phyloP scores from a whole-genome alignment of 2,113 vertebrate species.

The Hiodon alosoides region DNA sequence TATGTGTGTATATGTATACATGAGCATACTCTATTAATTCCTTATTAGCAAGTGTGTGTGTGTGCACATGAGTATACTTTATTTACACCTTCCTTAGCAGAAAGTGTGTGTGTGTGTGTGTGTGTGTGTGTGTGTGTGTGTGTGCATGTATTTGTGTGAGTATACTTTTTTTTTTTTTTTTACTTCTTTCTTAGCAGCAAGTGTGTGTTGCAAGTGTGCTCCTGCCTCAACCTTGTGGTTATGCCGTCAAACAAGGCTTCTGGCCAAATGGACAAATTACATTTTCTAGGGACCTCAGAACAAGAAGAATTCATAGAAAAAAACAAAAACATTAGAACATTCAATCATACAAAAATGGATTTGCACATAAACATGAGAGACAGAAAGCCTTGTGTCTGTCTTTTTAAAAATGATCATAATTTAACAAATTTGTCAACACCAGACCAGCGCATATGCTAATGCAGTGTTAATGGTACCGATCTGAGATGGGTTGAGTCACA shows the following conservation, averaged over 20 bases:
- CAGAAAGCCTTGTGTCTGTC: background rate
- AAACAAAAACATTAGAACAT: background rate
- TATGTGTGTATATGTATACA: background rate
- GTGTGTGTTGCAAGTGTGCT: background rate
- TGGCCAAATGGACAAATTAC: background rate
- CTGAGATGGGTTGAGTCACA: background rate
- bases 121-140: constrained; percentile 6
- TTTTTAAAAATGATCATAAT: background rate
- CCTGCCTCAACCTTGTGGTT: background rate
- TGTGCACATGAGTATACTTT: too few relatives aligned
- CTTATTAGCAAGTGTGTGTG: too few relatives aligned
- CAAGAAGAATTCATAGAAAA: background rate
- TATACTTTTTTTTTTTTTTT: background rate
- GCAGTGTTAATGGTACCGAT: background rate
- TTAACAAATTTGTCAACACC: background rate
- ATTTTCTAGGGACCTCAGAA: background rate
- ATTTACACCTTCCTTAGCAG: too few relatives aligned
- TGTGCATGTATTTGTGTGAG: background rate
- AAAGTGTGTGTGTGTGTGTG: background rate
- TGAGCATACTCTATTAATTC: background rate
- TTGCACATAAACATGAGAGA: background rate
- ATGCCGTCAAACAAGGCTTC: background rate
- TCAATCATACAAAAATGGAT: background rate
- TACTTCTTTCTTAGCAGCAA: background rate
- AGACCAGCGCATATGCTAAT: constrained; percentile 7